Evolutionary conservation across 2,113 vertebrate genomes (phyloP).

Genomic region (Harpagus bidentatus): DNA sequence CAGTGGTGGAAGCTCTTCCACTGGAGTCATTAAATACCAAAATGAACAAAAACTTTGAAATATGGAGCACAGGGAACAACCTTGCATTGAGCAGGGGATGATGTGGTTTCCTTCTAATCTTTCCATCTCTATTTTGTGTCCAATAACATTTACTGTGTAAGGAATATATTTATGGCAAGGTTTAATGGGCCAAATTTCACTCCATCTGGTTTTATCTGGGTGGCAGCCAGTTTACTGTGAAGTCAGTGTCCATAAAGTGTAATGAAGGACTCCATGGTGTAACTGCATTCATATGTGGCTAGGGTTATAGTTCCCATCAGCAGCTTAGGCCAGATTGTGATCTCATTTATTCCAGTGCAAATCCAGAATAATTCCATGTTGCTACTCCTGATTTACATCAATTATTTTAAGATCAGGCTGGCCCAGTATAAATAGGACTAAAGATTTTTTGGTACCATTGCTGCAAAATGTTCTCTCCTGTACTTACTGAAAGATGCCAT

Average conservation of each 20-base stretch:
- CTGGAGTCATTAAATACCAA: not conserved
- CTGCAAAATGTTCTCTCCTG: not conserved
- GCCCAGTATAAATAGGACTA: not conserved
- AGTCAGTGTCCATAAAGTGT: conserved; percentile 50
- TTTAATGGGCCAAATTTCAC: conserved; percentile 33
- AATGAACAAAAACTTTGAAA: conserved; percentile 35
- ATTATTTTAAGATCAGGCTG: not conserved
- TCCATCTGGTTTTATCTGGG: conserved; percentile 26
- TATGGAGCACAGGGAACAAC: not conserved
- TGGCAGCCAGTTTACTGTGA: conserved; percentile 32
- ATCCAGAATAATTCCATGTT: conserved; percentile 27
- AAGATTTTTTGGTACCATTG: not conserved
- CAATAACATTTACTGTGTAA: conserved; percentile 17
- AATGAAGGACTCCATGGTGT: conserved; percentile 24
- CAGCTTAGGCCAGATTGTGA: conserved; percentile 46
- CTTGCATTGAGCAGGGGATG: not conserved
- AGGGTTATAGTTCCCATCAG: conserved; percentile 21
- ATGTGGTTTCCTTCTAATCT: conserved; percentile 33
- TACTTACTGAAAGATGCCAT: not conserved
- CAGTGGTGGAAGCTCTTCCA: not conserved
- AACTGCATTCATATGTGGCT: conserved; percentile 10
- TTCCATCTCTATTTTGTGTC: conserved; percentile 45
- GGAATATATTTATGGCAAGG: conserved; percentile 29
- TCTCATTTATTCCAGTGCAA: conserved; percentile 56
- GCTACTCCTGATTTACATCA: conserved; percentile 3